Evolutionary conservation across 2,888 invertebrate genomes (phyloP).

Genomic region (Heliconius hortense): DNA sequence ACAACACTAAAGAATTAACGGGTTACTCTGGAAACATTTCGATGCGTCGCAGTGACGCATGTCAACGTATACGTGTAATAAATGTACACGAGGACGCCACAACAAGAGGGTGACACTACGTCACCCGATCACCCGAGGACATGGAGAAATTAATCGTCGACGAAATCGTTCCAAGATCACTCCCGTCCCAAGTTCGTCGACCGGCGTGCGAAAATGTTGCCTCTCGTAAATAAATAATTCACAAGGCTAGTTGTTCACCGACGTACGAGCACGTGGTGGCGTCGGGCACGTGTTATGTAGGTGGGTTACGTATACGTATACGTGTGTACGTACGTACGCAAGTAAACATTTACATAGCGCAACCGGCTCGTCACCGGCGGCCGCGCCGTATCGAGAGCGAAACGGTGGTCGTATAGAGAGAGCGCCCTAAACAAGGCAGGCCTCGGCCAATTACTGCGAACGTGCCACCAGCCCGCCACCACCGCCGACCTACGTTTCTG

Average conservation of each 20-base stretch:
- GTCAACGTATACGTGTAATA: neutral
- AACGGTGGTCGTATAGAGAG: conserved; percentile 55
- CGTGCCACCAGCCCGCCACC: conserved; percentile 34
- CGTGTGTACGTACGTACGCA: too few relatives aligned
- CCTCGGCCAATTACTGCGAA: conserved; percentile 47
- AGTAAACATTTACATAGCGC: conserved; percentile 81
- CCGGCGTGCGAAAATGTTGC: conserved; percentile 82
- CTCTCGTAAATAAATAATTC: conserved; percentile 83
- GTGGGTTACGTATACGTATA: conserved; percentile 62
- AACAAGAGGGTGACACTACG: conserved; percentile 49
- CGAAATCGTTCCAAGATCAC: conserved; percentile 79
- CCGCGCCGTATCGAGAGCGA: conserved; percentile 72
- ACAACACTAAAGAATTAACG: conserved; percentile 17
- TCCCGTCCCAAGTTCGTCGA: conserved; percentile 70
- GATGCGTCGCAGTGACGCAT: conserved; percentile 19
- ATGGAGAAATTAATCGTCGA: conserved; percentile 72
- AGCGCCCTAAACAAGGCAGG: conserved; percentile 45
- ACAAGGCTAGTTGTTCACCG: conserved; percentile 81
- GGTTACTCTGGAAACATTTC: conserved; percentile 10
- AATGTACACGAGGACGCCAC: too few relatives aligned
- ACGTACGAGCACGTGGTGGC: conserved; percentile 69
- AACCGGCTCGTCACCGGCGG: conserved; percentile 79
- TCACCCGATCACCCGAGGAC: conserved; percentile 50
- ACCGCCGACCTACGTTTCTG: conserved; percentile 29
- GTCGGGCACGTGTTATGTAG: conserved; percentile 73